Conservation (phyloP, 2,797 vertebrate genomes). For the Aldrovandia affinis region DNA sequence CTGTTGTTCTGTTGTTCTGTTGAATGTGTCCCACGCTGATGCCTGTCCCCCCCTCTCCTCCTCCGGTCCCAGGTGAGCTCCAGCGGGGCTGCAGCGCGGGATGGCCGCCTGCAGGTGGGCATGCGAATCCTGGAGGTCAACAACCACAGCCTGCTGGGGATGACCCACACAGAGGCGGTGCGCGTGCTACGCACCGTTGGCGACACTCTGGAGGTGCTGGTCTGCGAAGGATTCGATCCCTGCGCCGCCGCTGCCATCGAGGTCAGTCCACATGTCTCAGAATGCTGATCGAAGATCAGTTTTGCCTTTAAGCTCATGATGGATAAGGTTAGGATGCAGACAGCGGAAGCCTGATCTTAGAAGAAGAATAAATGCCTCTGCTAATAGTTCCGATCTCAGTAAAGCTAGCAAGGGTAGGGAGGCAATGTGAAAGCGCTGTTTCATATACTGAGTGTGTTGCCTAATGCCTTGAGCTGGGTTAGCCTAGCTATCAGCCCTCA, state of each 20-base stretch:
- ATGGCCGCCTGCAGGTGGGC: constrained; percentile 83
- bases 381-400: no score
- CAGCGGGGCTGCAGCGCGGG: constrained; percentile 84
- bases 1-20: no score
- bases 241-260: constrained; percentile 72
- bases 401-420: no score
- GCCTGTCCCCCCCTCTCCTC: neutral
- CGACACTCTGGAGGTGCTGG: constrained; percentile 84
- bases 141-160: constrained; percentile 93
- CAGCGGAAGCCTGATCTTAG: neutral
- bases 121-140: constrained; percentile 96
- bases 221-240: constrained; percentile 94
- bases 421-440: no score
- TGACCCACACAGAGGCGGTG: constrained; percentile 92
- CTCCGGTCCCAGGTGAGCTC: constrained; percentile 83
- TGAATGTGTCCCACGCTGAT: neutral
- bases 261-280: constrained; percentile 66
- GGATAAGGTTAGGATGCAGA: neutral
- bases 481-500: no score
- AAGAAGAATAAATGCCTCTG: no score
- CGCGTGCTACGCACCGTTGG: constrained; percentile 84
- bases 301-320: neutral
- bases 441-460: no score
- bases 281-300: neutral
- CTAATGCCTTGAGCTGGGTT: no score